phyloP scores from a whole-genome alignment of 2,797 vertebrate genomes.

The Pseudomugil tenellus region DNA sequence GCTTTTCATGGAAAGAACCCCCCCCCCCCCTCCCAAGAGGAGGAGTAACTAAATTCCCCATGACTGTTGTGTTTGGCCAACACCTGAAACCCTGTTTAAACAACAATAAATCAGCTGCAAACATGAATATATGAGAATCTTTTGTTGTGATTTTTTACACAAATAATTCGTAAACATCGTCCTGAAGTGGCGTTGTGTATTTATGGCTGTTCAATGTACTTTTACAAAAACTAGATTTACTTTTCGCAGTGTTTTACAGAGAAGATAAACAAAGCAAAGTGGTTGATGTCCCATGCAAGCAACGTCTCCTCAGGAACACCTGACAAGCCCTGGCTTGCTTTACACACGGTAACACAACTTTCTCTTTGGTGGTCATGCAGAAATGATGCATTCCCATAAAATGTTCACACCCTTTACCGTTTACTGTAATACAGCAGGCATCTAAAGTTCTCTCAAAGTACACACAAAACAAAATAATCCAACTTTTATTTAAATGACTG shows the following conservation, averaged over 20 bases:
- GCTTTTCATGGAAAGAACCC: too few relatives aligned
- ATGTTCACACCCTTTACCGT: slow-evolving; percentile 12
- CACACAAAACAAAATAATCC: neutral
- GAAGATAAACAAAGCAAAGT: neutral
- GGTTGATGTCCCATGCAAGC: neutral
- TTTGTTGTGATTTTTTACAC: neutral
- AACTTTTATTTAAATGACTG: neutral
- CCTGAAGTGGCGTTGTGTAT: neutral
- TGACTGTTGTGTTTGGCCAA: slow-evolving; percentile 23
- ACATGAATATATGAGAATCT: neutral
- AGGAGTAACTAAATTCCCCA: slow-evolving; percentile 3
- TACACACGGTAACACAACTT: neutral
- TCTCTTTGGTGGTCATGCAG: slow-evolving; percentile 4
- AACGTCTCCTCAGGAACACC: neutral
- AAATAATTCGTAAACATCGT: neutral
- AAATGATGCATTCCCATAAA: slow-evolving; percentile 8
- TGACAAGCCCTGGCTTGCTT: slow-evolving; percentile 24
- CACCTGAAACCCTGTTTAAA: slow-evolving; percentile 32
- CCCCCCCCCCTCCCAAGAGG: slow-evolving; percentile 16
- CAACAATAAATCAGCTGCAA: slow-evolving; percentile 53
- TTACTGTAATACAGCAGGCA: neutral
- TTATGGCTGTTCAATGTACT: neutral
- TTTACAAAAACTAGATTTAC: neutral
- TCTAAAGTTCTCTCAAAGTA: slow-evolving; percentile 1
- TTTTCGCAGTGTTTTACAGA: neutral